Evolutionary conservation across 1,140 invertebrate genomes (phyloP).

Genomic region (Piezodorus guildinii): DNA sequence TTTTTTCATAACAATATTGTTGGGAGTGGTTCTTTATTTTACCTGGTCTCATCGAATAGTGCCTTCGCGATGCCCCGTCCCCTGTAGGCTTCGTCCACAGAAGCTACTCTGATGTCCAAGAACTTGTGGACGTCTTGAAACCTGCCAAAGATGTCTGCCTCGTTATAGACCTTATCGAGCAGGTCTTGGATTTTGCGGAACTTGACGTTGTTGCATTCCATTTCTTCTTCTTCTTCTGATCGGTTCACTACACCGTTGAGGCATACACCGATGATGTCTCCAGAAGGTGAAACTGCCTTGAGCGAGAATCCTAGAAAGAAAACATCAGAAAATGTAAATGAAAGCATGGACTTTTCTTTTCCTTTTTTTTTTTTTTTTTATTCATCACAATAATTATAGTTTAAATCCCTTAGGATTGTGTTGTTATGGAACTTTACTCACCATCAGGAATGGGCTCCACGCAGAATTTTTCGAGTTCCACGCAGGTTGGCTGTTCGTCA

Average conservation of each 20-base stretch:
- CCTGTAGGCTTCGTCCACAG: slow-evolving; percentile 49
- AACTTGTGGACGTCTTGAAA: slow-evolving; percentile 43
- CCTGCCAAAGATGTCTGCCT: slow-evolving; percentile 42
- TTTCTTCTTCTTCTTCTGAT: slow-evolving; percentile 14
- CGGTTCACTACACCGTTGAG: slow-evolving; percentile 35
- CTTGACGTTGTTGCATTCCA: slow-evolving; percentile 27
- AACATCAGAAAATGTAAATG: too few species aligned
- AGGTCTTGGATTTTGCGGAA: slow-evolving; percentile 45
- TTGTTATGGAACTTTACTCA: slow-evolving; percentile 10
- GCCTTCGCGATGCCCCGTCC: slow-evolving; percentile 51
- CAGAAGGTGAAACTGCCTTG: slow-evolving; percentile 46
- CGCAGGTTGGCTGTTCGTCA: slow-evolving; percentile 47
- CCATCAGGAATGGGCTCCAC: slow-evolving; percentile 41
- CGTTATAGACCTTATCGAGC: slow-evolving; percentile 42
- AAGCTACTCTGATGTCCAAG: slow-evolving; percentile 50
- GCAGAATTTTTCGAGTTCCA: slow-evolving; percentile 52
- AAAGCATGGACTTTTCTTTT: too few species aligned
- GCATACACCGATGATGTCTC: slow-evolving; percentile 46
- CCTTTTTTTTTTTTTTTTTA: too few species aligned
- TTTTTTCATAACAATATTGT: too few species aligned
- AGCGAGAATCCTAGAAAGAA: slow-evolving; percentile 39
- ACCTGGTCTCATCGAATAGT: slow-evolving; percentile 51
- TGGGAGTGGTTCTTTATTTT: slow-evolving; percentile 27
- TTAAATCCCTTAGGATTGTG: too few species aligned
- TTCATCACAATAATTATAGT: too few species aligned